Evolutionary conservation across 2,797 vertebrate species (phyloP).

Genomic region (Danio aesculapii): DNA sequence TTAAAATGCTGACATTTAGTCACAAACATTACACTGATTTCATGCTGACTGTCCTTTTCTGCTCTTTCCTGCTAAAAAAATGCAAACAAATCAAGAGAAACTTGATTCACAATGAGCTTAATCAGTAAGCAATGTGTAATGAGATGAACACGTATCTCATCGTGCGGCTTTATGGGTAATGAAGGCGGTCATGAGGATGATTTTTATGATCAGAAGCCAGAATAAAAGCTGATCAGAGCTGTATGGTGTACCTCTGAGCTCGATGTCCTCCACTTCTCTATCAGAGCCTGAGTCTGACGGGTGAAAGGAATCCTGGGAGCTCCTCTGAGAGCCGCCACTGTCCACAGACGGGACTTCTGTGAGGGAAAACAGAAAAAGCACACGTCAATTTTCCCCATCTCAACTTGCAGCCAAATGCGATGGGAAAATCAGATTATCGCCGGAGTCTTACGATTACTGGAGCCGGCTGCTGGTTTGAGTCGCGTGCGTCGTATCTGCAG

Average conservation of each 20-base stretch:
- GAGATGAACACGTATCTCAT: neutral
- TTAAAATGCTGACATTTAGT: no score
- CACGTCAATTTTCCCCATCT: no score
- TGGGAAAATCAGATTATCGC: neutral
- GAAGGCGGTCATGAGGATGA: constrained; percentile 12
- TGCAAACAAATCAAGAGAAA: neutral
- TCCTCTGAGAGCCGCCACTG: constrained; percentile 86
- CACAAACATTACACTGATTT: no score
- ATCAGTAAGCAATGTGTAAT: neutral
- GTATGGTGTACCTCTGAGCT: constrained; percentile 85
- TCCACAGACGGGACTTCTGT: constrained; percentile 86
- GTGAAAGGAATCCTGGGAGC: constrained; percentile 86
- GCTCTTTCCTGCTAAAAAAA: constrained; percentile 28
- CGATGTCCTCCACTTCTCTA: constrained; percentile 90
- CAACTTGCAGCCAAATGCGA: no score
- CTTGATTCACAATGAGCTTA: constrained; percentile 1
- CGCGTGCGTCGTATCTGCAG: constrained; percentile 91
- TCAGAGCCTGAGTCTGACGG: constrained; percentile 90
- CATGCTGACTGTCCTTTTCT: neutral
- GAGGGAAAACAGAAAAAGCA: neutral
- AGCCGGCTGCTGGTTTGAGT: constrained; percentile 67
- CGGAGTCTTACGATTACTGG: constrained; percentile 69
- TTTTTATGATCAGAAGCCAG: constrained; percentile 2
- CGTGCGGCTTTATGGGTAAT: constrained; percentile 13
- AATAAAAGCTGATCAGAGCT: neutral